Base-by-base conservation (phyloP, 2,888 invertebrate species). In the Cylindroiulus punctatus region DNA sequence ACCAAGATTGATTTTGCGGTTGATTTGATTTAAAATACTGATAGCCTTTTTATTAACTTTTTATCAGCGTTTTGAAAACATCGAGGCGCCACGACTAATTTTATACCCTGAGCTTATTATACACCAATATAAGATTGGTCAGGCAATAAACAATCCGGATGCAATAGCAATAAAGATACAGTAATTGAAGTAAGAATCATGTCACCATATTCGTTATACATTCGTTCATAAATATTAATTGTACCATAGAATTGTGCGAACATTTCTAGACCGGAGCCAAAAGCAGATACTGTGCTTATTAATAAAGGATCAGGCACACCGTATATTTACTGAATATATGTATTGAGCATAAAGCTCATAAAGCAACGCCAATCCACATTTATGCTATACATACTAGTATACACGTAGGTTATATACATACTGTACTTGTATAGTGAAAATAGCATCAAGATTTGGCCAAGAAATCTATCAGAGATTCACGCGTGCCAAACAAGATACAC, bases 161-260 rank as follows among this genome's bases (percentile, higher is more conserved):
- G 52, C n/a, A 52, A 65, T 26, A 65, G 65, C 26, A 65, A 65
- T 65, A 65, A 65, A 65, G 65, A 65, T 65, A n/a, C n/a, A n/a
- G n/a, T n/a, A 65, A 65, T n/a, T 26, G 65, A 65, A 65, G n/a
- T 26, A 26, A 2, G 65, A 12, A 1, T 65, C 12, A 22, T 65
- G 65, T 10, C 65, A 65, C 65, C 26, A n/a, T 26, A 65, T 65
- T 65, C 65, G 65, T 65, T 26, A 26, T 65, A 26, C n/a, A 52
- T 52, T n/a, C 19, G 52, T 52, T n/a, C 0, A 52, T 52, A 65
- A 65, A n/a, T 57, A 57, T 26, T 26, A 26, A 65, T 26, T 22
- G 26, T 65, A 65, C n/a, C n/a, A n/a, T n/a, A n/a, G n/a, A n/a
- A n/a, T n/a, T n/a, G n/a, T n/a, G n/a, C 19, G 26, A 65, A 65